These are phyloP conservation scores for Coracias cyanogaster DNA, from an alignment of 2,797 vertebrate species.

Conservation along the genomic window DNA sequence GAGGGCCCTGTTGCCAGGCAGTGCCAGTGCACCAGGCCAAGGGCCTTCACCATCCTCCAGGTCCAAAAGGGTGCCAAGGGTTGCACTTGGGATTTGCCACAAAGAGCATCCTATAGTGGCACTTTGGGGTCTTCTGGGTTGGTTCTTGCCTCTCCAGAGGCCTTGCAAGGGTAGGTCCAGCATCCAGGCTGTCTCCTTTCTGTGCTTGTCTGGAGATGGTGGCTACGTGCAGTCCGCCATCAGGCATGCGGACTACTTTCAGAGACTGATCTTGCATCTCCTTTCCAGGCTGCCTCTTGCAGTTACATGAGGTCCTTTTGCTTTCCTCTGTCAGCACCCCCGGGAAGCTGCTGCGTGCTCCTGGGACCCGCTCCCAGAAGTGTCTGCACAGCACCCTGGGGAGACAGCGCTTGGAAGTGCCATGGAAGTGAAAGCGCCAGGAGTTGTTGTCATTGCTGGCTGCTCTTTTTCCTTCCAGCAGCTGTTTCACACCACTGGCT, in stretches of 20 bases:
- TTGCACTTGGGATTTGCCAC: neutral
- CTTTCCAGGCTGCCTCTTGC: neutral
- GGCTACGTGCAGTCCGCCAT: fast-evolving
- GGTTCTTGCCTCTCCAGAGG: neutral
- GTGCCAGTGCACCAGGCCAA: neutral
- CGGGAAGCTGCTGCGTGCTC: fast-evolving
- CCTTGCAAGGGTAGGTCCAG: neutral
- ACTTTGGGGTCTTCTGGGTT: fast-evolving
- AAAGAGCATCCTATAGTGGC: neutral
- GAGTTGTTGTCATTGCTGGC: neutral
- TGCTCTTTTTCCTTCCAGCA: neutral
- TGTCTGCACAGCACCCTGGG: neutral
- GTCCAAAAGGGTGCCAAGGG: neutral
- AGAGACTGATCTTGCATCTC: fast-evolving
- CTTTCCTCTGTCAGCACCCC: neutral
- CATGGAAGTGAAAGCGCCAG: fast-evolving
- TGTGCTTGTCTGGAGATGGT: neutral
- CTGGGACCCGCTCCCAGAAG: neutral
- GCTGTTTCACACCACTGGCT: neutral
- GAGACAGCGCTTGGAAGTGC: neutral
- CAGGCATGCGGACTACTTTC: neutral
- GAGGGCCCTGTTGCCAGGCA: neutral
- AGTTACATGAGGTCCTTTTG: neutral
- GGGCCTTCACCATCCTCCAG: fast-evolving
- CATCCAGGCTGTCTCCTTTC: neutral